These are phyloP conservation scores for Cheilosia vulpina DNA, from an alignment of 2,888 invertebrate genomes.

Conservation along the genomic window DNA sequence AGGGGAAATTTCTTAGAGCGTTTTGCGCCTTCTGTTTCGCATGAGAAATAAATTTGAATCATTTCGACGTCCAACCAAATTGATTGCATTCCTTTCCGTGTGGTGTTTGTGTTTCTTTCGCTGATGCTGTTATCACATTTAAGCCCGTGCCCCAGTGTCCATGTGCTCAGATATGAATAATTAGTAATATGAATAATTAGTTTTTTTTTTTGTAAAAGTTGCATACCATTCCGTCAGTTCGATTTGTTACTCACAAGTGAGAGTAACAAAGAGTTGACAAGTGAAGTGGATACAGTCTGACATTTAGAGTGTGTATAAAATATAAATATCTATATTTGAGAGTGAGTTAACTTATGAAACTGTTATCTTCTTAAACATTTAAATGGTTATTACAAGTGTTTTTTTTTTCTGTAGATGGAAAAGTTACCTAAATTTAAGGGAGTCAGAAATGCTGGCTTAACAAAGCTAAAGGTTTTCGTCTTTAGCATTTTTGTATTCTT, in stretches of 20 bases:
- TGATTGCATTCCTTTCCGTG: constrained; percentile 4
- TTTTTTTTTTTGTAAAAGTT: neutral
- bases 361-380: no score
- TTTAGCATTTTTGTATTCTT: no score
- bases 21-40: constrained; percentile 16
- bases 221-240: constrained; percentile 7
- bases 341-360: no score
- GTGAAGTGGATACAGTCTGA: neutral
- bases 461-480: no score
- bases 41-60: constrained; percentile 22
- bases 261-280: neutral
- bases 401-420: no score
- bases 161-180: constrained; percentile 18
- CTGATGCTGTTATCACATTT: constrained; percentile 36
- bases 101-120: constrained; percentile 4
- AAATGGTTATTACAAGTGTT: no score
- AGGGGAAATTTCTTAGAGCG: neutral
- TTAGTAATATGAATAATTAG: neutral
- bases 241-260: constrained; percentile 15
- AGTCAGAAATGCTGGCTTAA: no score
- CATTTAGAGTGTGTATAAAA: no score
- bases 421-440: no score
- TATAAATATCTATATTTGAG: no score
- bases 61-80: constrained; percentile 24
- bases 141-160: constrained; percentile 22